Conservation (phyloP, 2,113 vertebrate genomes). For the Macroglossus sobrinus region DNA sequence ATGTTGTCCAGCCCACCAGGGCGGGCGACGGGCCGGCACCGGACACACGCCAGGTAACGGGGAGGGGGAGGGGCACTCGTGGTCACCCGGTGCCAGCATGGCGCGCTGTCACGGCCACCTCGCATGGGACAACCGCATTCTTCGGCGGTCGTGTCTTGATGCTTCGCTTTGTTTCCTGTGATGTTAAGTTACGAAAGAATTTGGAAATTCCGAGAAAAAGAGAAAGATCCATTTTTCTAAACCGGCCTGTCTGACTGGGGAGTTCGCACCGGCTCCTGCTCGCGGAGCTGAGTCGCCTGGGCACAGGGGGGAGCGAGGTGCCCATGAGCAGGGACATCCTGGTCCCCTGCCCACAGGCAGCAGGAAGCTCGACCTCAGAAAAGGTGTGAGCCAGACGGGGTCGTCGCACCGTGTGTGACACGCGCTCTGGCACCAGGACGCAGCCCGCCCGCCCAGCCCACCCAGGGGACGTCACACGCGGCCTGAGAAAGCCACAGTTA, state of each 20-base stretch:
- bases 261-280: background rate
- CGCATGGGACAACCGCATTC: background rate
- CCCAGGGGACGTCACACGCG: no score
- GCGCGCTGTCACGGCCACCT: no score
- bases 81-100: no score
- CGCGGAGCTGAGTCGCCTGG: background rate
- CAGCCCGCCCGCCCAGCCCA: background rate
- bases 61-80: background rate
- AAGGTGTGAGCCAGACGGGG: background rate
- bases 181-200: background rate
- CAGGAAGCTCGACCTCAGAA: background rate
- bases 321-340: background rate
- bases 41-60: background rate
- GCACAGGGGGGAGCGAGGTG: background rate
- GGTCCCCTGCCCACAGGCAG: background rate
- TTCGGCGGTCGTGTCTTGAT: background rate
- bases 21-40: background rate
- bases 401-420: rapidly evolving
- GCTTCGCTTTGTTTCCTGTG: background rate
- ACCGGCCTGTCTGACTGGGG: background rate
- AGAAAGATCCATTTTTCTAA: background rate
- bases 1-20: background rate
- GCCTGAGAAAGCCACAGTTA: background rate
- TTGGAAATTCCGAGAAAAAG: background rate
- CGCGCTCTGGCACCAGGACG: rapidly evolving